These are phyloP conservation scores for Pherbina coryleti DNA, from an alignment of 2,888 invertebrate species.

Conservation along the genomic window DNA sequence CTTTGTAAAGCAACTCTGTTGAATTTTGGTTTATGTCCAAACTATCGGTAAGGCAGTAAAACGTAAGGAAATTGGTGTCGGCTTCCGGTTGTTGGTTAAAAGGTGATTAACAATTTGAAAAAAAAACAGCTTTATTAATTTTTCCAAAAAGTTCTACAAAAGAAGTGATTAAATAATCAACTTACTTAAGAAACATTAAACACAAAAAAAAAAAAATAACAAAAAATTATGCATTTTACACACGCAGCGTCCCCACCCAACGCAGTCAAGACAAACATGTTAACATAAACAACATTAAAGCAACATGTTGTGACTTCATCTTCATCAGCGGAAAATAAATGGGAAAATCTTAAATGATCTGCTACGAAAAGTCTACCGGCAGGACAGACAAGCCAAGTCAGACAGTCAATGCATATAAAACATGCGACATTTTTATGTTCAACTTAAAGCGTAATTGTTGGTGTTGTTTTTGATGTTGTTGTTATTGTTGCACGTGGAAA, in stretches of 20 bases:
- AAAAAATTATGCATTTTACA: background rate
- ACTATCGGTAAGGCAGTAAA: background rate
- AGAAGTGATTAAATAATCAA: background rate
- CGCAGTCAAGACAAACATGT: background rate
- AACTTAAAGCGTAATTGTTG: background rate
- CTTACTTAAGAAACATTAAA: background rate
- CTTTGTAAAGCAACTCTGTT: background rate
- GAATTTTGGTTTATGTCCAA: background rate
- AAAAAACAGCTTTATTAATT: background rate
- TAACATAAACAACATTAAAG: background rate
- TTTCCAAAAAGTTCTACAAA: background rate
- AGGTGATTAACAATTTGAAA: background rate
- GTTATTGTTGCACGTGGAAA: no score
- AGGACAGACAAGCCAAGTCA: background rate
- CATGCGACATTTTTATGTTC: conserved; percentile 41
- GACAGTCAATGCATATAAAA: conserved; percentile 34
- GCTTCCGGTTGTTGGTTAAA: background rate
- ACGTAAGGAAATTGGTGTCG: background rate
- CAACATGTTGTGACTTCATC: conserved; percentile 12
- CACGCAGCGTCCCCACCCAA: background rate
- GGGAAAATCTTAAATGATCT: background rate
- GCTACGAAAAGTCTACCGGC: background rate
- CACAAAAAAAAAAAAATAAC: background rate
- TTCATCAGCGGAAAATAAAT: background rate
- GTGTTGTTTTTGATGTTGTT: no score